Evolutionary conservation across 1,140 invertebrate genomes (phyloP), one percentile per base, ranked within the genome.

Genomic region (Drosophila persimilis): DNA sequence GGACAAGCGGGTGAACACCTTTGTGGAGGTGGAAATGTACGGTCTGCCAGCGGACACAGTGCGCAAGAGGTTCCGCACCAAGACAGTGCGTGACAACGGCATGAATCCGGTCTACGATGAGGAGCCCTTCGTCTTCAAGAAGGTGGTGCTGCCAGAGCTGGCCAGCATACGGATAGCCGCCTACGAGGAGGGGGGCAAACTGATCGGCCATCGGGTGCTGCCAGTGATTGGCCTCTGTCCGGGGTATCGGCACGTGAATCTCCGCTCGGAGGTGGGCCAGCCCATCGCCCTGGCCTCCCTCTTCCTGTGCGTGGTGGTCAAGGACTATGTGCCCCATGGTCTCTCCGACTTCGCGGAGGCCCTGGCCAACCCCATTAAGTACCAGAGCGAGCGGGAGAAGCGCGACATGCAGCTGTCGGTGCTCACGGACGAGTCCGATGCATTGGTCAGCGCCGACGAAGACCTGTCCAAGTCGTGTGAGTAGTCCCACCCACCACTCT

Each of bases 11-110:
- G 96, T 97, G 15, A 98, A 98, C 17, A 99, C 98, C 0, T 99
- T 98, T 90, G 98, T 99, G 1, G 99, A 99, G 92, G 98, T 99
- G 26, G 98, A 99, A 90, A 99, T 99, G 98, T 99, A 98, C 91
- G 99, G 99, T 1, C 93, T 99, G 63, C 98, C 99, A 0, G 98
- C 98, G 0, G 99, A 99, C 91, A 99, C 99, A 0, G 98, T 99
- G 11, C 93, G 98, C 35, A 98, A 99, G 93, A 97, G 97, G 92
- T 99, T 99, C 92, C 94, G 96, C 50, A 99, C 99, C 0, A 96
- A 96, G 92, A 96, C 97, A 20, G 96, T 99, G 9, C 95, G 96
- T 0, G 97, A 96, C 66, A 99, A 99, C 92, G 97, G 97, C n/a
- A 96, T 99, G 71, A 99, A 98, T 93, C 99, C 96, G 7, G 94